Percentiles rank a stretch among this genome's conserved stretches.
phyloP scores from a whole-genome alignment of 2,797 vertebrate genomes.

The Gouania willdenowi region DNA sequence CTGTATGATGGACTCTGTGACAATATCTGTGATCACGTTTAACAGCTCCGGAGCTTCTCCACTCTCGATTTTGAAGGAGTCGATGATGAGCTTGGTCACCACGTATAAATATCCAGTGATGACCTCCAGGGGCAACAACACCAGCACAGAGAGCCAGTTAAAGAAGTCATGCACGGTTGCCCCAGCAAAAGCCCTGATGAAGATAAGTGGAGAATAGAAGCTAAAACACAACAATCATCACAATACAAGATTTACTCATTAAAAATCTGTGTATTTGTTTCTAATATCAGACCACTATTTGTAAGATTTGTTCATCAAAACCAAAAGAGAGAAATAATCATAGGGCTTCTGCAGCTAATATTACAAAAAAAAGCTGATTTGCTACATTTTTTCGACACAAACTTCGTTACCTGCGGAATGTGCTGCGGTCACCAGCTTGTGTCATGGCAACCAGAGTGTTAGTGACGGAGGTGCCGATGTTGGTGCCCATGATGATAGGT shows the following conservation, averaged over 20 bases:
- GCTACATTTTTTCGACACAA: background rate
- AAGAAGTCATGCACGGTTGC: conserved; percentile 97
- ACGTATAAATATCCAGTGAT: conserved; percentile 80
- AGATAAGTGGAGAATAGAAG: too few species aligned
- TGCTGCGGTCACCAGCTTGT: conserved; percentile 87
- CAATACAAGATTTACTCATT: background rate
- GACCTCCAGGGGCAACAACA: conserved; percentile 86
- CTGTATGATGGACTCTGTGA: conserved; percentile 88
- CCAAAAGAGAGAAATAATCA: background rate
- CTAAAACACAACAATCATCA: background rate
- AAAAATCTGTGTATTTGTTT: background rate
- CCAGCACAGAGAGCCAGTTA: conserved; percentile 93
- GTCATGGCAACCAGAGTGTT: conserved; percentile 94
- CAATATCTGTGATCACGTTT: conserved; percentile 90
- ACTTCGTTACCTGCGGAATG: conserved; percentile 85
- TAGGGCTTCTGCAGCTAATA: background rate
- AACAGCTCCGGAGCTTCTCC: conserved; percentile 88
- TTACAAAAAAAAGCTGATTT: background rate
- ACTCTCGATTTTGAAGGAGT: conserved; percentile 82
- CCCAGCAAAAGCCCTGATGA: conserved; percentile 93
- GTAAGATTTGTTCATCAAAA: background rate
- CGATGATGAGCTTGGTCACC: conserved; percentile 79
- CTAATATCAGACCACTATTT: background rate
- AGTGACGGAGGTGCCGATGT: conserved; percentile 96
- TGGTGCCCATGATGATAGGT: conserved; percentile 96